Evolutionary conservation across 2,113 vertebrate species (phyloP).

Genomic region (Zosterops borbonicus): DNA sequence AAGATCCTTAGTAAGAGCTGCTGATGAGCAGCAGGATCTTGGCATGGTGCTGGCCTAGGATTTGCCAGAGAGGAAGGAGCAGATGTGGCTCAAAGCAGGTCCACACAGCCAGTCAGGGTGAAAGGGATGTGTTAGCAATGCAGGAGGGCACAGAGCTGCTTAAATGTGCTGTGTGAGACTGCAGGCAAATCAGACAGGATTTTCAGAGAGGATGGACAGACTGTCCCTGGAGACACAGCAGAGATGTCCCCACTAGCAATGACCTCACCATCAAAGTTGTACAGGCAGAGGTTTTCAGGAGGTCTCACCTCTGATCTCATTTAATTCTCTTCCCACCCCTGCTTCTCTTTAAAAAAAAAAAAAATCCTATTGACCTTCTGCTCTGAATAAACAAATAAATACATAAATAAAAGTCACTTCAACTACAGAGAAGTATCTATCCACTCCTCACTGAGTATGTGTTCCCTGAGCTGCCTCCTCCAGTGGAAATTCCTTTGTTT

Average conservation of each 20-base stretch:
- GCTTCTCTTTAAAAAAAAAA: background rate
- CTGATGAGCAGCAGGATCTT: background rate
- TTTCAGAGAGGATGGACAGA: rapidly evolving
- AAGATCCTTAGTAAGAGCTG: background rate
- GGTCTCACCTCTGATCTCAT: background rate
- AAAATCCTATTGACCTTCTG: background rate
- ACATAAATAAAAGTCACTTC: background rate
- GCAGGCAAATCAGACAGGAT: background rate
- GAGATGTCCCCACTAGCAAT: rapidly evolving
- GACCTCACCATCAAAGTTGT: background rate
- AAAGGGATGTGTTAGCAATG: rapidly evolving
- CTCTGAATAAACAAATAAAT: background rate
- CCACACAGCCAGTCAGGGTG: background rate
- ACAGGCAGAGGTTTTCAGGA: background rate
- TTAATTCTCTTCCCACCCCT: background rate
- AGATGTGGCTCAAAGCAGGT: background rate
- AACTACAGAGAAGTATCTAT: background rate
- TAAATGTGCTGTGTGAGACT: background rate
- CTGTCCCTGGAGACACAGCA: background rate
- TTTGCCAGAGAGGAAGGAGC: background rate
- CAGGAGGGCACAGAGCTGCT: rapidly evolving
- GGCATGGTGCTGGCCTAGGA: background rate
- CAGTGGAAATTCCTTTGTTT: slow-evolving; percentile 27
- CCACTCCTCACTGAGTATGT: background rate
- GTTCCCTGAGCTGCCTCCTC: background rate